phyloP scores from a whole-genome alignment of 2,888 invertebrate genomes.

The Himalopsyche kuldschensis region DNA sequence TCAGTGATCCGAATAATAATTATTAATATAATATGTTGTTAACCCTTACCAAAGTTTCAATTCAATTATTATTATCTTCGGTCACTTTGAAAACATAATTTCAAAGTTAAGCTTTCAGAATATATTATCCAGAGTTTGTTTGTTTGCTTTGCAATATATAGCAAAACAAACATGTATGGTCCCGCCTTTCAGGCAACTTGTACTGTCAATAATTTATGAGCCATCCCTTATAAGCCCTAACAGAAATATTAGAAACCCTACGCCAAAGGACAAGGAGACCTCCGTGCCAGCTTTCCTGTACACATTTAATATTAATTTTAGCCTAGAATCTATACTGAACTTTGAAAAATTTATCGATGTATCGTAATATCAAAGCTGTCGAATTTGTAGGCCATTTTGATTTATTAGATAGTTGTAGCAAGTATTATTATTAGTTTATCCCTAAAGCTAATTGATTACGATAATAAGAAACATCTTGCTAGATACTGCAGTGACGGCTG shows the following conservation, averaged over 20 bases:
- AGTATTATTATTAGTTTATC: no score
- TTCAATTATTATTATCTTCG: neutral
- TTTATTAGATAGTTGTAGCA: neutral
- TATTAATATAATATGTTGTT: neutral
- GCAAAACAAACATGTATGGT: constrained; percentile 18
- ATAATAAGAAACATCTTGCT: no score
- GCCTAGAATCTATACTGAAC: neutral
- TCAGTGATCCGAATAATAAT: neutral
- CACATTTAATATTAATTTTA: neutral
- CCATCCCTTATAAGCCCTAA: constrained; percentile 23
- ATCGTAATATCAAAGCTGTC: neutral
- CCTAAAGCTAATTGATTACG: no score
- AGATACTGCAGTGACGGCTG: no score
- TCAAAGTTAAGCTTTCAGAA: constrained; percentile 19
- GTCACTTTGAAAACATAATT: constrained; percentile 7
- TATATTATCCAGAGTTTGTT: constrained; percentile 26
- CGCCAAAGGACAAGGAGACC: constrained; percentile 15
- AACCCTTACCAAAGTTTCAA: neutral
- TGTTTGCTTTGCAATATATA: constrained; percentile 21
- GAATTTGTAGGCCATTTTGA: neutral
- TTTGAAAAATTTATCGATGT: neutral
- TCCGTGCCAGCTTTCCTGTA: neutral
- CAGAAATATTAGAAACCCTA: constrained; percentile 23
- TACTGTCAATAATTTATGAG: constrained; percentile 28
- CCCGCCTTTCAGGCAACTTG: constrained; percentile 18